Base-by-base conservation (phyloP, 2,888 invertebrate genomes). In the Pyrgus malvae region DNA sequence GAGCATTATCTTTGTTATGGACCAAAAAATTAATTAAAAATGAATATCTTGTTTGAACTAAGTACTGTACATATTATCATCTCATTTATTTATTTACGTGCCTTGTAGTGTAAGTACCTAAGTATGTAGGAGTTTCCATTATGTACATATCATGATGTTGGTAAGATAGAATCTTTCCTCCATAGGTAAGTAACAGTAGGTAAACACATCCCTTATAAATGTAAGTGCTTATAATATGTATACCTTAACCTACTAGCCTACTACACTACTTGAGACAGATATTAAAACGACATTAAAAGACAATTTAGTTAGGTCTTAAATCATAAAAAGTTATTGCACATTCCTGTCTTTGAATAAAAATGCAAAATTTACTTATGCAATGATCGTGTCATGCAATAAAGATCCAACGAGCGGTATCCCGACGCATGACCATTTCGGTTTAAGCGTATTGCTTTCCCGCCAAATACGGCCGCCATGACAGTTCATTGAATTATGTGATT, bases 391-490 rank as follows among this genome's bases (percentile, higher is more conserved):
- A 77, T 77, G 84, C 80, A 80, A 78, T 86, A 85, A 83, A 85
- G 82, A 83, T 77, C 78, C 79, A 80, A 80, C 73, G 68, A 70
- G 71, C 66, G 60, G 77, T 79, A 81, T 80, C 80, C 77, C 76
- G 69, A 63, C 71, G 62, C 69, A 76, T 75, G 80, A 83, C 88
- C 77, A 78, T 82, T 87, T 83, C 73, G 79, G 87, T 67, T 71
- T 78, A 84, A 85, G 83, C 83, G 80, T 83, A 86, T 88, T 83
- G 87, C 89, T 90, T 89, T 90, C 89, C 82, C 87, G 80, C 89
- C 90, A 88, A 86, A 87, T 87, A 87, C 74, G 87, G 89, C 64
- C 62, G 74, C 77, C 78, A 75, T 85, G 86, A 88, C 89, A 87
- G 85, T 80, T 78, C 78, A 75, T 76, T 84, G 88, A 88, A 86